Evolutionary conservation across 2,113 vertebrate genomes (phyloP).

Genomic region (Macaca mulatta): DNA sequence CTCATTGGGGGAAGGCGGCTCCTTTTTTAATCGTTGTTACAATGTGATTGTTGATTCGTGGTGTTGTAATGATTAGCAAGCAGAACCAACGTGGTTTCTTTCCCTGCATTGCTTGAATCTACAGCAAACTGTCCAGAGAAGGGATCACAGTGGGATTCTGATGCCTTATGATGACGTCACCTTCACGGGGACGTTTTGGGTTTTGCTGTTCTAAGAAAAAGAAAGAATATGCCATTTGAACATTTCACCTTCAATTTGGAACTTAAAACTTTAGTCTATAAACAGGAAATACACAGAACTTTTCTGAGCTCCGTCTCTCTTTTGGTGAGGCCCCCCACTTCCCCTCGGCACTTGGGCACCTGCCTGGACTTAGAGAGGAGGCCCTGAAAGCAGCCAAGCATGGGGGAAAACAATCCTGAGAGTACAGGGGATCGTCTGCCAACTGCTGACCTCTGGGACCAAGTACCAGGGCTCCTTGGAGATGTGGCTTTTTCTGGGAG

Average conservation of each 20-base stretch:
- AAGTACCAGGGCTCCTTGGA: no score
- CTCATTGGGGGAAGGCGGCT: fast-evolving
- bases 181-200: no score
- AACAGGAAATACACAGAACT: neutral
- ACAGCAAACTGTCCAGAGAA: neutral
- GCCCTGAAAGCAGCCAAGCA: no score
- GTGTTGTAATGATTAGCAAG: neutral
- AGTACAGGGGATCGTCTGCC: neutral
- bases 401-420: neutral
- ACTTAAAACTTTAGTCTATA: neutral
- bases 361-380: neutral
- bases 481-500: neutral
- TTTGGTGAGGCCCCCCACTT: neutral
- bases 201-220: neutral
- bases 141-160: neutral
- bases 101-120: neutral
- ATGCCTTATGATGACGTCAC: neutral
- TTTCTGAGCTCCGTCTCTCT: neutral
- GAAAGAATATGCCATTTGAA: neutral
- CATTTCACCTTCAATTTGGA: neutral
- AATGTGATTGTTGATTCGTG: no score
- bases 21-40: neutral
- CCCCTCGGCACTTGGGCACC: fast-evolving
- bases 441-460: neutral
- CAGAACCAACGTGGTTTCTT: neutral